Percentiles rank a stretch among this genome's conserved stretches.
Evolutionary conservation across 2,797 vertebrate genomes (phyloP).

Genomic region (Enteromius afrohamiltoni): DNA sequence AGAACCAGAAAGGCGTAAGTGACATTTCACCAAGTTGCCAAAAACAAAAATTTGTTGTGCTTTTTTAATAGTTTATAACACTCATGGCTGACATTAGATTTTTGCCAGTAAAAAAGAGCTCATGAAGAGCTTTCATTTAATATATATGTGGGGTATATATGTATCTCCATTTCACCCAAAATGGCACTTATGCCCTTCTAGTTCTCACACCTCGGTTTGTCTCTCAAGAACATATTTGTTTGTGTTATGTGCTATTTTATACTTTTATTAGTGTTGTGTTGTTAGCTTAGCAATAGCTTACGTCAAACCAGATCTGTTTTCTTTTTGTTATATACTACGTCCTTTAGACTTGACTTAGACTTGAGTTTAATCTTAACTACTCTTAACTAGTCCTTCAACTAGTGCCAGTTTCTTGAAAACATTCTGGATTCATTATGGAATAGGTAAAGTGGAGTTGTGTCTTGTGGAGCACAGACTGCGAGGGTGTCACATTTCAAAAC

Average conservation of each 20-base stretch:
- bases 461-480: background rate
- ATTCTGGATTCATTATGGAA: background rate
- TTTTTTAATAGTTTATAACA: too few relatives aligned
- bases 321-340: background rate
- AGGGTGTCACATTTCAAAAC: conserved; percentile 63
- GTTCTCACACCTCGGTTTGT: background rate
- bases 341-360: background rate
- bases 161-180: too few relatives aligned
- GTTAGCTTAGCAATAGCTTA: background rate
- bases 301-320: background rate
- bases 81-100: too few relatives aligned
- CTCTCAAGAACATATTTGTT: background rate
- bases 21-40: too few relatives aligned
- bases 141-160: too few relatives aligned
- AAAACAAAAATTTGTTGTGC: too few relatives aligned
- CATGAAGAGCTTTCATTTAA: too few relatives aligned
- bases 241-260: background rate
- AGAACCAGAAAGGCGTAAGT: too few relatives aligned
- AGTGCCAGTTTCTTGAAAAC: background rate
- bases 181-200: too few relatives aligned
- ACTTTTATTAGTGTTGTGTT: background rate
- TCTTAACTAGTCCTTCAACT: background rate
- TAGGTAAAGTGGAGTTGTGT: conserved; percentile 14
- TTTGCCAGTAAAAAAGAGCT: too few relatives aligned
- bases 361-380: background rate